Base-by-base conservation (phyloP, 1,140 invertebrate species). In the Temnothorax nylanderi region DNA sequence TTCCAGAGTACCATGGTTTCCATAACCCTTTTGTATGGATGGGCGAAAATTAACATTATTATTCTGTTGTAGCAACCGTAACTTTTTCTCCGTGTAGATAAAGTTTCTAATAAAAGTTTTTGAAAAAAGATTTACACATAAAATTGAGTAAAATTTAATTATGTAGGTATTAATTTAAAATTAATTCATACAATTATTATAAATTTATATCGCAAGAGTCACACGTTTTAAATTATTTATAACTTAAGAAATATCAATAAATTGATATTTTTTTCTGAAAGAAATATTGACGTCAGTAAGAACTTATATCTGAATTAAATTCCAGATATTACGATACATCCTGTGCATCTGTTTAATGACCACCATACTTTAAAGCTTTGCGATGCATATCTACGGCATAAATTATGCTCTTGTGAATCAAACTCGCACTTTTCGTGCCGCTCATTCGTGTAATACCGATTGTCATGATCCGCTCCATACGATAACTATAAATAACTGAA, bases 301-400 rank as follows among this genome's bases (percentile, higher is more conserved):
- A 64, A 10, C 18, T 37, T 64, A n/a, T n/a, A 37, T 13, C 7
- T 64, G 16, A 37, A n/a, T 1, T 64, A 8, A 37, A 10, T 64
- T 10, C 16, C n/a, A 41, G 2, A 41, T 58, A 76, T 58, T 58
- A 75, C 8, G 44, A 32, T 72, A 18, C 3, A 32, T 51, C 6
- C 13, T 18, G 11, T 26, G 10, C 26, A 75, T 21, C 21, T 21
- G 11, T 26, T 2, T 26, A 3, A 72, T n/a, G 0, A 26, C 74
- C 60, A 60, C 26, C 8, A 41, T 64, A 81, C 64, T 18, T 47
- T 26, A 82, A 37, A 60, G 67, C 80, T 8, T 74, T 72, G 3
- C 54, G 78, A 72, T 82, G 78, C 37, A 82, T 82, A 58, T 82
- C 67, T 16, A 82, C 16, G 2, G 67, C 80, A 26, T 37, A 60